A percentile compares a stretch with the other conserved stretches of the same genome.
Evolutionary conservation across 2,888 invertebrate species (phyloP).

Genomic region (Eupithecia centaureata): DNA sequence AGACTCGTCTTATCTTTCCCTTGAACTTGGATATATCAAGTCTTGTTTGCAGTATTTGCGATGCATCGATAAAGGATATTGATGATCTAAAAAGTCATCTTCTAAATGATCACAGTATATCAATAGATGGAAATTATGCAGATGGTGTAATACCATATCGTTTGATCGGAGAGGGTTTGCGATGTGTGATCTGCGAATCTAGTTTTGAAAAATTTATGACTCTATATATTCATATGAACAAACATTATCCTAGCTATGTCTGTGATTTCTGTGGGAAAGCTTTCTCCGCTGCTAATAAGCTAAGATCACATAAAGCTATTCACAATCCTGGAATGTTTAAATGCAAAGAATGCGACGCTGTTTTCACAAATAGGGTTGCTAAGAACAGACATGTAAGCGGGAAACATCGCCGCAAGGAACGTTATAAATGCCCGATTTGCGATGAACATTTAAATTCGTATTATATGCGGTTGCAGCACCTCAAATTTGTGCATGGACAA

Average conservation of each 20-base stretch:
- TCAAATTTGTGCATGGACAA: conserved; percentile 59
- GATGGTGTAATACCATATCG: conserved; percentile 68
- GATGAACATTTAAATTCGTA: conserved; percentile 59
- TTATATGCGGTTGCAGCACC: conserved; percentile 59
- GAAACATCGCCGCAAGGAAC: conserved; percentile 59
- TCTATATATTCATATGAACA: conserved; percentile 72
- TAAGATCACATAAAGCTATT: conserved; percentile 65
- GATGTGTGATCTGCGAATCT: conserved; percentile 59
- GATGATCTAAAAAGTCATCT: conserved; percentile 60
- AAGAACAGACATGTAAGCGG: conserved; percentile 55
- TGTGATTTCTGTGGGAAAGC: conserved; percentile 78
- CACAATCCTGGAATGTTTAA: conserved; percentile 68
- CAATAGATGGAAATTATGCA: conserved; percentile 47
- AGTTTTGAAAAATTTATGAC: conserved; percentile 57
- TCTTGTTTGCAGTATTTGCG: conserved; percentile 59
- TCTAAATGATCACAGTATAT: conserved; percentile 50
- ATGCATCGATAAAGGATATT: conserved; percentile 43
- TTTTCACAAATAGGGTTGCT: conserved; percentile 60
- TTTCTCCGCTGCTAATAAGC: conserved; percentile 69
- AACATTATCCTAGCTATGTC: conserved; percentile 71
- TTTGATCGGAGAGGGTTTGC: conserved; percentile 57
- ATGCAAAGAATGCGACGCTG: conserved; percentile 70
- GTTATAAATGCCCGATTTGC: conserved; percentile 66
- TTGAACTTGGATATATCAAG: conserved; percentile 65
- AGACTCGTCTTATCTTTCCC: conserved; percentile 61